Base-by-base conservation (phyloP, 2,797 vertebrate species). In the Takifugu rubripes region DNA sequence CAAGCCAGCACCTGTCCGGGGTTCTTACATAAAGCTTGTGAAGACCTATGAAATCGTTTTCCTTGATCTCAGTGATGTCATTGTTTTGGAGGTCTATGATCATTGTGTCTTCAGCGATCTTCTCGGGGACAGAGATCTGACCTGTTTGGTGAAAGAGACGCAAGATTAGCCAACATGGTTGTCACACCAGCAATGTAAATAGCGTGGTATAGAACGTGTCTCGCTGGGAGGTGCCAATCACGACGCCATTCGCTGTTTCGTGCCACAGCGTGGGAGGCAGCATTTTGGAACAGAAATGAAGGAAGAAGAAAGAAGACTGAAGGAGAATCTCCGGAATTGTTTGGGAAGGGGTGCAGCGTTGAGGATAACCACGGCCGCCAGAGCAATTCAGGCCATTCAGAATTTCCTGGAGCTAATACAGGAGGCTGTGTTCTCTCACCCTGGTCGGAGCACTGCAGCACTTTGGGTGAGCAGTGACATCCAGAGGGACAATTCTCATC, bases 11-110 rank as follows among this genome's bases (percentile, higher is more conserved):
- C 6, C 1, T 45, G 6, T 62, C n/a, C 16, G 47, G 3, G 12
- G 46, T 55, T 45, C 16, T 96, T 92, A 98, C 97, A 29, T 97
- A 94, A 83, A 99, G 92, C 36, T 89, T 93, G 61, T 83, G 65
- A 57, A 97, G 92, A 81, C 94, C 95, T 89, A 91, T 96, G 57
- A 99, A 94, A 80, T 98, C 96, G 0, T 96, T 90, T 84, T 98
- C 95, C 82, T 95, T 96, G 82, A 99, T 94, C 77, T 98, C 95
- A 16, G 86, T 97, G 78, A 99, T 98, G 82, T 94, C 94, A 59
- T 99, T 99, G 88, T 98, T 99, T 82, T 99, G 97, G 74, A 99
- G 95, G 64, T 99, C 97, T 6, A 98, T 85, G 90, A 99, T 92
- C 54, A 94, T 83, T 2, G 94, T 96, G 60, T 96, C 94, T 60